phyloP scores from a whole-genome alignment of 2,888 invertebrate genomes.

The Hypomecis atomaria region DNA sequence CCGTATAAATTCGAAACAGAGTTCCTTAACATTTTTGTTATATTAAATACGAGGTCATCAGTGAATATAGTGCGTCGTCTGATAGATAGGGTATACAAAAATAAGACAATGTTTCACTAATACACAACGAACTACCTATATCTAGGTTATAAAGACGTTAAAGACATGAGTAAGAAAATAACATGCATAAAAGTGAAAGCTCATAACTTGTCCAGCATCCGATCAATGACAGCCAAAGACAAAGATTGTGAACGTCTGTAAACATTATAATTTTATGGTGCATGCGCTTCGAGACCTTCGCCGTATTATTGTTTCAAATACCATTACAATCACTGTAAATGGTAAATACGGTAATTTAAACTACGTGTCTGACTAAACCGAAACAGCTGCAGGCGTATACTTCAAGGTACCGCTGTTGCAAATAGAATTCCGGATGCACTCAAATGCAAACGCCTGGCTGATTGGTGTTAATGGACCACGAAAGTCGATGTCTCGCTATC shows the following conservation, averaged over 20 bases:
- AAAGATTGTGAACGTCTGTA: conserved; percentile 52
- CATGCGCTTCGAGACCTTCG: conserved; percentile 53
- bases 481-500: neutral
- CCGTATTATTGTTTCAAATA: conserved; percentile 23
- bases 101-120: neutral
- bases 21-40: no score
- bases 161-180: conserved; percentile 1
- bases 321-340: conserved; percentile 15
- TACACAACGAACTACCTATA: neutral
- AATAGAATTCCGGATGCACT: conserved; percentile 8
- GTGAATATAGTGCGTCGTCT: no score
- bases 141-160: neutral
- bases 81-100: no score
- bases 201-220: conserved; percentile 45
- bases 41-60: no score
- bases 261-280: conserved; percentile 53
- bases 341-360: conserved; percentile 19
- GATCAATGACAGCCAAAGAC: conserved; percentile 43
- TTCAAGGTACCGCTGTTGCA: neutral
- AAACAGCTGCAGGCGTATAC: neutral
- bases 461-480: neutral
- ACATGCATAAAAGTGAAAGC: conserved; percentile 31
- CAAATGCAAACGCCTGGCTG: conserved; percentile 1
- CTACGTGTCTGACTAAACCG: conserved; percentile 10
- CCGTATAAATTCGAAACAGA: no score